Percentiles rank a stretch among this genome's conserved stretches.
phyloP scores from a whole-genome alignment of 2,888 invertebrate genomes.

The Brenthis daphne region DNA sequence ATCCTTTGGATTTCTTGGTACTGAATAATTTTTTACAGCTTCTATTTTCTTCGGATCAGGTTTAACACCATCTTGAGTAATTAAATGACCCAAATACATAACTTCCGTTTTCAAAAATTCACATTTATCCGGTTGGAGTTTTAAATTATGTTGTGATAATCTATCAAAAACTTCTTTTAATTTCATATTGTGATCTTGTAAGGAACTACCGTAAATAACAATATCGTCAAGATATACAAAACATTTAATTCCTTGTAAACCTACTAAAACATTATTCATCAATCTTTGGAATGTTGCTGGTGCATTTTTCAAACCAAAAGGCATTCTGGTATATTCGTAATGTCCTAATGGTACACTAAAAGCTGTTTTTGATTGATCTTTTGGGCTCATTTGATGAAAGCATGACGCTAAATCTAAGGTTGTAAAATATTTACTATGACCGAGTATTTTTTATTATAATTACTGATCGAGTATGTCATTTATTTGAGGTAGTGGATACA shows the following conservation, averaged over 20 bases:
- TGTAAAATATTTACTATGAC: slow-evolving; percentile 10
- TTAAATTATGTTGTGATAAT: not conserved
- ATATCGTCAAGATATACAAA: not conserved
- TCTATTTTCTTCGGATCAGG: too few relatives aligned
- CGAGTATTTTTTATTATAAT: too few relatives aligned
- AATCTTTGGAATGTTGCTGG: not conserved
- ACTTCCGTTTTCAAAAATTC: slow-evolving; percentile 5
- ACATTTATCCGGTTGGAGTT: not conserved
- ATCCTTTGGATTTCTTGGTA: too few relatives aligned
- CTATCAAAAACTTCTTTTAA: not conserved
- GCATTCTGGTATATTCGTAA: not conserved
- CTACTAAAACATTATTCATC: slow-evolving; percentile 3
- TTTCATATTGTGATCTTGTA: slow-evolving; percentile 4
- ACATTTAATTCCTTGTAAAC: not conserved
- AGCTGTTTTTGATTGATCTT: not conserved
- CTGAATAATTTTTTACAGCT: too few relatives aligned
- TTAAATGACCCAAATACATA: not conserved
- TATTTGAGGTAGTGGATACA: not conserved
- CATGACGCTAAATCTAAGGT: not conserved
- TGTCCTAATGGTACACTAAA: too few relatives aligned
- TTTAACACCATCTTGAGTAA: too few relatives aligned
- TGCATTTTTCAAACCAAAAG: slow-evolving; percentile 2
- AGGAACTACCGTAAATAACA: slow-evolving; percentile 2
- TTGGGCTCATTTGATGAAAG: slow-evolving; percentile 1
- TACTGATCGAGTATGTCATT: slow-evolving; percentile 1